Percentiles rank a stretch among this genome's conserved stretches.
Evolutionary conservation across 92 coral and sea anemone species (phyloP).

Genomic region (Zoanthus sansibaricus): DNA sequence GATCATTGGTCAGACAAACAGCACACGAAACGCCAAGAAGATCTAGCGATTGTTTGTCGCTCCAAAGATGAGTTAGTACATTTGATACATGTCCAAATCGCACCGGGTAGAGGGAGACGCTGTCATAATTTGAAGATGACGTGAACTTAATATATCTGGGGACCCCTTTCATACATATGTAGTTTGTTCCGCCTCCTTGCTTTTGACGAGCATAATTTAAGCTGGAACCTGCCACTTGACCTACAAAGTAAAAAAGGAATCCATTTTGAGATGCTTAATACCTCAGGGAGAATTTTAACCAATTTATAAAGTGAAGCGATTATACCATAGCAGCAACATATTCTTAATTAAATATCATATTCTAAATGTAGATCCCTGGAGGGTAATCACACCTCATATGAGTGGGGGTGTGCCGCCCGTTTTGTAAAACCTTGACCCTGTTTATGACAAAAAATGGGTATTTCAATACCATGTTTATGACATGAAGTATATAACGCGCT

Average conservation of each 20-base stretch:
- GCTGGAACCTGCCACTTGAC: not conserved
- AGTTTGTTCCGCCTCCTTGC: not conserved
- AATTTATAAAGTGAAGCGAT: too few species aligned
- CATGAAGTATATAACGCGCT: too few species aligned
- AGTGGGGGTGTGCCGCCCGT: too few species aligned
- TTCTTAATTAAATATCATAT: too few species aligned
- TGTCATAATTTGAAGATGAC: not conserved
- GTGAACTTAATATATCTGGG: not conserved
- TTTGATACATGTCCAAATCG: slow-evolving; percentile 1
- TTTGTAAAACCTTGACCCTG: too few species aligned
- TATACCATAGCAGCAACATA: too few species aligned
- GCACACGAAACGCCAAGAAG: not conserved
- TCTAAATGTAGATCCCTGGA: too few species aligned
- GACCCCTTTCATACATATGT: not conserved
- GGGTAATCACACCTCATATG: too few species aligned
- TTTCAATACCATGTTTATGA: too few species aligned
- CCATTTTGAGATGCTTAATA: too few species aligned
- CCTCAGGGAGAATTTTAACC: too few species aligned
- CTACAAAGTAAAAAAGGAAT: not conserved
- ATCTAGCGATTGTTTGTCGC: not conserved
- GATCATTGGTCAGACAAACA: not conserved
- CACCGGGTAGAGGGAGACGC: not conserved
- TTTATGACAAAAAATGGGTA: too few species aligned
- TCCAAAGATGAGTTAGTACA: not conserved
- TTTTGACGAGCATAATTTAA: not conserved